Percentiles rank a stretch among this genome's conserved stretches.
Conservation (phyloP, 2,797 vertebrate species). For the Pampus argenteus region DNA sequence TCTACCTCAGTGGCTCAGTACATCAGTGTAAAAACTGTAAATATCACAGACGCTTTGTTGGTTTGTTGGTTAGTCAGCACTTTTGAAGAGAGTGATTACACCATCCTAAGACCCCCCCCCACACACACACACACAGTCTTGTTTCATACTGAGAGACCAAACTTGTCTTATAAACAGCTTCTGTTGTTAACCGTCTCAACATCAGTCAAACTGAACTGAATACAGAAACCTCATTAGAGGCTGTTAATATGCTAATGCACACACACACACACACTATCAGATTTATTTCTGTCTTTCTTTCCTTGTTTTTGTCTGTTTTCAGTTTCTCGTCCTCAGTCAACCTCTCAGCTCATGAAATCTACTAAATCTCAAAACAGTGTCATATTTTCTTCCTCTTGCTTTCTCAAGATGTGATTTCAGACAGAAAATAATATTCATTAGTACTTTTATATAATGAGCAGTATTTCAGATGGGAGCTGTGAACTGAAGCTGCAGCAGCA, state of each 20-base stretch:
- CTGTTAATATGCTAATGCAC: slow-evolving; percentile 38
- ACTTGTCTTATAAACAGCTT: background rate
- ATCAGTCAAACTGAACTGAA: slow-evolving; percentile 15
- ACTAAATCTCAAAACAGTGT: background rate
- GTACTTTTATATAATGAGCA: background rate
- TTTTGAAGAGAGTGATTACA: too few relatives aligned
- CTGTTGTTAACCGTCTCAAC: background rate
- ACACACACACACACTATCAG: slow-evolving; percentile 5
- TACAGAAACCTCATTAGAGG: slow-evolving; percentile 44
- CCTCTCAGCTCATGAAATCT: background rate
- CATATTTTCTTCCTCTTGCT: too few relatives aligned
- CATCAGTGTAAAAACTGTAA: too few relatives aligned
- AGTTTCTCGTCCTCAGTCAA: slow-evolving; percentile 39
- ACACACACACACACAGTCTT: background rate
- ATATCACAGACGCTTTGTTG: too few relatives aligned
- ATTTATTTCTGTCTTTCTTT: slow-evolving; percentile 36
- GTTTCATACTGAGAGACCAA: background rate
- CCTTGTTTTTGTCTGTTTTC: background rate
- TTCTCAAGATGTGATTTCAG: too few relatives aligned
- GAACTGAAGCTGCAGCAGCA: background rate
- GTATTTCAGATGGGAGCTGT: background rate
- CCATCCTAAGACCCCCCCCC: too few relatives aligned
- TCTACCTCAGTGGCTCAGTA: too few relatives aligned
- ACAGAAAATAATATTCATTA: too few relatives aligned
- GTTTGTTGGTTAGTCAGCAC: too few relatives aligned